Conservation (phyloP, 2,888 invertebrate genomes). For the Polia nebulosa region DNA sequence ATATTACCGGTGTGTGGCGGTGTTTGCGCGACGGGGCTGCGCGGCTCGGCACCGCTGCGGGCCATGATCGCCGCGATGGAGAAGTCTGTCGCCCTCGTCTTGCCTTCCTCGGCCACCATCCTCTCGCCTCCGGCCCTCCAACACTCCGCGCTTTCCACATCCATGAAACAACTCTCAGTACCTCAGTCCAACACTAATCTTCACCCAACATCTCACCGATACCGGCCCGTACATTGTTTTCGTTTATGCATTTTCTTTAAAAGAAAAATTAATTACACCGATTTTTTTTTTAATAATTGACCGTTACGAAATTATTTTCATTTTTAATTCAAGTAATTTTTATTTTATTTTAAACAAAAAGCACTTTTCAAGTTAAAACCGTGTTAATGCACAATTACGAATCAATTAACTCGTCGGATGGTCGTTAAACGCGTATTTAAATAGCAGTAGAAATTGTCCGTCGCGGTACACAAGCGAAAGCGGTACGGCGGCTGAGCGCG, state of each 20-base stretch:
- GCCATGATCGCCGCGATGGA: constrained; percentile 99
- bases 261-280: constrained; percentile 40
- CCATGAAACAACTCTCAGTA: constrained; percentile 85
- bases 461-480: constrained; percentile 69
- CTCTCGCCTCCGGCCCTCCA: constrained; percentile 84
- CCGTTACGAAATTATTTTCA: constrained; percentile 50
- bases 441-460: constrained; percentile 61
- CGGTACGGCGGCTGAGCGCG: constrained; percentile 85
- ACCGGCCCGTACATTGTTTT: constrained; percentile 81
- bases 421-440: constrained; percentile 71
- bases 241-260: constrained; percentile 66
- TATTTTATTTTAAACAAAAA: constrained; percentile 14
- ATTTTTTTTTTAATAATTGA: constrained; percentile 30
- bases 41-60: constrained; percentile 88
- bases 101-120: constrained; percentile 89
- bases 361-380: constrained; percentile 51
- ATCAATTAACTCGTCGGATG: constrained; percentile 55
- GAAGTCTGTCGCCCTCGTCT: constrained; percentile 96
- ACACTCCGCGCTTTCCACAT: constrained; percentile 88
- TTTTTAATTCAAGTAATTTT: constrained; percentile 37
- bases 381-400: constrained; percentile 55
- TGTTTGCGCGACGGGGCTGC: constrained; percentile 86
- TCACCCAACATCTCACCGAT: constrained; percentile 80
- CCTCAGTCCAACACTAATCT: constrained; percentile 72
- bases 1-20: constrained; percentile 86